Conservation (phyloP, 1,140 invertebrate species). For the Dendroctonus valens region DNA sequence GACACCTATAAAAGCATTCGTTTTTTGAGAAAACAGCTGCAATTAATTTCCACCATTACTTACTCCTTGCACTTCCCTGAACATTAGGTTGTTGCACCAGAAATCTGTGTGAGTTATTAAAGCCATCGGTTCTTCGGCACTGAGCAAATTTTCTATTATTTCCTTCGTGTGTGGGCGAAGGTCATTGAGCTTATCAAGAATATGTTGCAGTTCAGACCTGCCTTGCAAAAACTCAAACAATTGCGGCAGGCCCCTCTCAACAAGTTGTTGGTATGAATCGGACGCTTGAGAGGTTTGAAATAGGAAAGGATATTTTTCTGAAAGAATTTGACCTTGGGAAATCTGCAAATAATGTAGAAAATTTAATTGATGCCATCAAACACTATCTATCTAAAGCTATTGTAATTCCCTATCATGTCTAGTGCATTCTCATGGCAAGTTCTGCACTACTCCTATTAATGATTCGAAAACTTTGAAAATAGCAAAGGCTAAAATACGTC, state of each 20-base stretch:
- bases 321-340: constrained; percentile 59
- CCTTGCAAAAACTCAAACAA: constrained; percentile 66
- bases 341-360: constrained; percentile 39
- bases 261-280: constrained; percentile 73
- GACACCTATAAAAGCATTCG: constrained; percentile 6
- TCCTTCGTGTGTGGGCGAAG: constrained; percentile 61
- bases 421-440: no score
- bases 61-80: constrained; percentile 53
- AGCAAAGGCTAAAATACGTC: no score
- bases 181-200: constrained; percentile 56
- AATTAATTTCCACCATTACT: not conserved
- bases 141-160: constrained; percentile 63
- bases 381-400: not conserved
- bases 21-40: not conserved
- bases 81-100: constrained; percentile 79
- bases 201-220: constrained; percentile 58
- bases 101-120: constrained; percentile 78
- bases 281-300: constrained; percentile 73
- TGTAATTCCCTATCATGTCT: no score
- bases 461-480: no score
- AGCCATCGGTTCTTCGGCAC: constrained; percentile 65
- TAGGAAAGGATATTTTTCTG: constrained; percentile 68
- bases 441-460: no score
- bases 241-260: constrained; percentile 71
- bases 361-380: not conserved